Base-by-base conservation (phyloP, 2,888 invertebrate species). In the Pollenia angustigena region DNA sequence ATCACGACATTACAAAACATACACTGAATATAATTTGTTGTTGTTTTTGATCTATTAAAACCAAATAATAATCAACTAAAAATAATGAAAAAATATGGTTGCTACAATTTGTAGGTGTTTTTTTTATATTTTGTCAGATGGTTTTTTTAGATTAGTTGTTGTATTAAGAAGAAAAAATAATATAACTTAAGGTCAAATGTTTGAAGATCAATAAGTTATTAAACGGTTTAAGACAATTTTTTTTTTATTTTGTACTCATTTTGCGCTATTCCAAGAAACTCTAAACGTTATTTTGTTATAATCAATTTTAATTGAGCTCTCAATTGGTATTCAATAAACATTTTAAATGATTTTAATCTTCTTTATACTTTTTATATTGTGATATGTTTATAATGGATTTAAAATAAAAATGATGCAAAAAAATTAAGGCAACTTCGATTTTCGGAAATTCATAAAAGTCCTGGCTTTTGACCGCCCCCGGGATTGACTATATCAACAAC, bases 261-360 rank as follows among this genome's bases (percentile, higher is more conserved):
- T 56, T 32, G 32, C 50, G 1, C 23, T 52, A 10, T 62, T 50
- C 14, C 68, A 50, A 81, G 58, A 60, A 42, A 68, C 16, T 62
- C 44, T 44, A 62, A 54, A 52, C 40, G 46, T 71, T 44, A 12
- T 62, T 64, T 48, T 64, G 11, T 81, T 58, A 9, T 32, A 40
- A 76, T 76, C 62, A 64, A 62, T 76, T 46, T 9, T 46, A 78
- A 71, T 78, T 54, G 66, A 66, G 48, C 16, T 66, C 44, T 74
- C 69, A 85, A 80, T 85, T 85, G 74, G 48, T 68, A 84, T 72
- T 84, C 62, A 71, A 83, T 56, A 71, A 71, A 76, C 42, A 71
- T 54, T 81, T 40, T 14, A 6, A 11, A 62, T 66, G 44, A 66
- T 66, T 66, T 76, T 23, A 66, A 66, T 76, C 64, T 54, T 54